Evolutionary conservation across 1,140 invertebrate species (phyloP).

Genomic region (Latrodectus geometricus): DNA sequence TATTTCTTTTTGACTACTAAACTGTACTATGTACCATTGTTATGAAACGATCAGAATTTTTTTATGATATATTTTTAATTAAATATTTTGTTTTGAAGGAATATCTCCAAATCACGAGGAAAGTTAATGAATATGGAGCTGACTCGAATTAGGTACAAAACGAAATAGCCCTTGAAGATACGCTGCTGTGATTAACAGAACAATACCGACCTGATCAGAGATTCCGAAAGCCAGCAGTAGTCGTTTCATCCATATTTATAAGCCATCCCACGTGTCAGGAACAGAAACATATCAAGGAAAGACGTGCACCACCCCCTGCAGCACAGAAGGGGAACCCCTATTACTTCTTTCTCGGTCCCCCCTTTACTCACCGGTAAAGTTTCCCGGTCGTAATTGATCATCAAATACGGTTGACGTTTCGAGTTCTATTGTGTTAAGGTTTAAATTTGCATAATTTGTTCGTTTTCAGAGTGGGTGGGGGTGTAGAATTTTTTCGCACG

Average conservation of each 20-base stretch:
- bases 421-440: constrained; percentile 11
- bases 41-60: too few relatives aligned
- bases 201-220: not conserved
- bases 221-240: not conserved
- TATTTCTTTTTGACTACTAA: too few relatives aligned
- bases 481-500: not conserved
- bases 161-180: too few relatives aligned
- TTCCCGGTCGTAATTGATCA: constrained; percentile 27
- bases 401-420: constrained; percentile 35
- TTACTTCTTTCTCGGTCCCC: not conserved
- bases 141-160: too few relatives aligned
- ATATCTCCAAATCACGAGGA: too few relatives aligned
- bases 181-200: too few relatives aligned
- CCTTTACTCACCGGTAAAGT: not conserved
- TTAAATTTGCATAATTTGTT: constrained; percentile 34
- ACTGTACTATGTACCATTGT: too few relatives aligned
- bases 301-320: not conserved
- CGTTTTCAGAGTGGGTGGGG: constrained; percentile 17
- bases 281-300: constrained; percentile 25
- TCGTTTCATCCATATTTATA: constrained; percentile 37
- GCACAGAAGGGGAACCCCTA: not conserved
- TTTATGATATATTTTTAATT: too few relatives aligned
- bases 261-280: constrained; percentile 9
- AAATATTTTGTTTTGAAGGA: too few relatives aligned
- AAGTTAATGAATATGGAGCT: too few relatives aligned